Base-by-base conservation (phyloP, 2,113 vertebrate species). In the Chitala chitala region DNA sequence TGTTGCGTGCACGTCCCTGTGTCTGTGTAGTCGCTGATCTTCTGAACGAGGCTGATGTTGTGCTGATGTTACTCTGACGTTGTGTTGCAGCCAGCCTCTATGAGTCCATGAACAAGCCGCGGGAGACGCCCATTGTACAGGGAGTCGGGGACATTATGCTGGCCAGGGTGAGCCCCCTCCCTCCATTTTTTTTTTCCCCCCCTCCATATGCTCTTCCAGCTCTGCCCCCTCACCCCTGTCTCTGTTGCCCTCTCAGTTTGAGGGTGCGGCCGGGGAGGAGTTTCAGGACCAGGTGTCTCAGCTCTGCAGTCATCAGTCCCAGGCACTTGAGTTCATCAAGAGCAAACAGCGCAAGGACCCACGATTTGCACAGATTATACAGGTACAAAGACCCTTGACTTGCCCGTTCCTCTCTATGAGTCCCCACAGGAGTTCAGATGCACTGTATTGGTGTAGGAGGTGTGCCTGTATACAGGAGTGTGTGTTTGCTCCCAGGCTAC, bases 341-440 rank as follows among this genome's bases (percentile, higher is more conserved):
- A 93, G 87, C 88, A 96, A 94, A 76, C 91, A 94, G 76, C 92
- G 94, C 36, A 98, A 97, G 87, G 96, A 98, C 78, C 90, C 86
- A 4, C 93, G 94, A 0, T 98, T 98, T 61, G 89, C 94, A 79
- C 78, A 87, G 8, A 90, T 92, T 82, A 91, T 92, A 88, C 92
- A 92, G 90, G 91, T 92, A 31, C 0, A 13, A 3, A 0, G 1
- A 9, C 31, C 31, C 15, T 5, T 68, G 42, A 68, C 24, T n/a
- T 65, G 22, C 13, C 20, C n/a, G n/a, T n/a, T n/a, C n/a, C n/a
- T n/a, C n/a, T n/a, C n/a, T n/a, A n/a, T n/a, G n/a, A n/a, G n/a
- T n/a, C n/a, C n/a, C n/a, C n/a, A n/a, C n/a, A n/a, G n/a, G n/a
- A n/a, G n/a, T n/a, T n/a, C n/a, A n/a, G n/a, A n/a, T n/a, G n/a